phyloP scores from a whole-genome alignment of 1,140 invertebrate genomes.

The Aradophagus sp. region DNA sequence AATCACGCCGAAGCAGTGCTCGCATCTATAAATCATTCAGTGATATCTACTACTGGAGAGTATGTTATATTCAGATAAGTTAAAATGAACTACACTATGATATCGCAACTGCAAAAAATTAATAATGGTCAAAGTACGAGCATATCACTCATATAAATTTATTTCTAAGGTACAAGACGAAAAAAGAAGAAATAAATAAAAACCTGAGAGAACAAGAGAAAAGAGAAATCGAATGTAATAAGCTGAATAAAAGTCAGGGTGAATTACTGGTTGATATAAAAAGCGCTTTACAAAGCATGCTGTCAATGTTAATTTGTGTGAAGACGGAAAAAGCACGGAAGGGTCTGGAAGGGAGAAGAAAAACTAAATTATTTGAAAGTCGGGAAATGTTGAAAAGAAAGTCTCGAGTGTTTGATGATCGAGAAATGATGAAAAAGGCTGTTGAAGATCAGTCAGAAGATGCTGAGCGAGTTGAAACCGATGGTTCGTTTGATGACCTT shows the following conservation, averaged over 20 bases:
- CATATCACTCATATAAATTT: not conserved
- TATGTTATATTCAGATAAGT: conserved; percentile 23
- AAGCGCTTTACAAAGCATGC: conserved; percentile 65
- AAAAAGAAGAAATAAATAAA: conserved; percentile 72
- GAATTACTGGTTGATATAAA: conserved; percentile 66
- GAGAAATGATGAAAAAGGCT: conserved; percentile 15
- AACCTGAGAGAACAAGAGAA: conserved; percentile 71
- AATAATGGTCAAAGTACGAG: not conserved
- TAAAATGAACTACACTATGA: too few relatives aligned
- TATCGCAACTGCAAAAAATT: not conserved
- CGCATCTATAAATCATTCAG: conserved; percentile 76
- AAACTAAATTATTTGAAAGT: conserved; percentile 13
- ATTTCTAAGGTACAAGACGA: conserved; percentile 72
- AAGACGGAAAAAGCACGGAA: conserved; percentile 16
- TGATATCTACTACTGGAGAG: conserved; percentile 73
- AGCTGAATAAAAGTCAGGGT: conserved; percentile 57
- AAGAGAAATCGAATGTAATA: conserved; percentile 66
- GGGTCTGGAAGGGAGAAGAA: conserved; percentile 6
- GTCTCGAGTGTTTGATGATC: not conserved
- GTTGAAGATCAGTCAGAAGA: conserved; percentile 15
- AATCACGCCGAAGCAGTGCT: conserved; percentile 76
- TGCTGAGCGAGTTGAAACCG: conserved; percentile 53
- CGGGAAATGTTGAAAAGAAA: conserved; percentile 11
- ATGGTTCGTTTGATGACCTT: conserved; percentile 57
- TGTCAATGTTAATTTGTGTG: conserved; percentile 59